Conservation (phyloP, 2,797 vertebrate genomes). For the Ammospiza maritima region DNA sequence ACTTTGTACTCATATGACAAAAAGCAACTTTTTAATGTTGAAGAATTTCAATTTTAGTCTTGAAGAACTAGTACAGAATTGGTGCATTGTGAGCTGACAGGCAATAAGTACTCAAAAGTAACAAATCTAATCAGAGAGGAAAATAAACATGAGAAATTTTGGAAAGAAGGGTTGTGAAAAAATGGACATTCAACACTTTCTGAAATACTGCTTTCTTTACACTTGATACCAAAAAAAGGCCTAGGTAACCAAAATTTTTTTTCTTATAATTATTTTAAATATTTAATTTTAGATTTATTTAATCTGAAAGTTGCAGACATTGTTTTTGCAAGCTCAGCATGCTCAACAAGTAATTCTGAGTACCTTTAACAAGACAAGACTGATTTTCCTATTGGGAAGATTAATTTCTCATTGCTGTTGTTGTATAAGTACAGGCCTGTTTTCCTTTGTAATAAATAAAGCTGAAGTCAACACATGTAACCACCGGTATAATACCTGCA, state of each 20-base stretch:
- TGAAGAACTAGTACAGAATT: background rate
- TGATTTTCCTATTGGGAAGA: constrained; percentile 62
- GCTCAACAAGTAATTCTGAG: constrained; percentile 39
- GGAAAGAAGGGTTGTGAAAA: background rate
- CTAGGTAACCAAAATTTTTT: background rate
- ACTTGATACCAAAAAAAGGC: background rate
- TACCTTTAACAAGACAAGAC: constrained; percentile 61
- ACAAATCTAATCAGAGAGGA: background rate
- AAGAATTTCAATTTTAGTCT: background rate
- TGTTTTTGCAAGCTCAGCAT: constrained; percentile 51
- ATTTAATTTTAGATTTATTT: constrained; percentile 31
- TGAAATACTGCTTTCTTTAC: background rate
- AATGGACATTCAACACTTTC: background rate
- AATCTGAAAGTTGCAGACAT: constrained; percentile 24
- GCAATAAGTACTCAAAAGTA: background rate
- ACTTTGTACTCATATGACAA: background rate
- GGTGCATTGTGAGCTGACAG: background rate
- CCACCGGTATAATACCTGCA: constrained; percentile 37
- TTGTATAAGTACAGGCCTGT: constrained; percentile 65
- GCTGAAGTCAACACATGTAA: constrained; percentile 71
- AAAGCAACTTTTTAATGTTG: background rate
- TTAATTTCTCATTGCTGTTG: constrained; percentile 66
- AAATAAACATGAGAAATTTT: background rate
- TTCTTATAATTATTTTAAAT: background rate
- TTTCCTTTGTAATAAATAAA: constrained; percentile 73